These are phyloP conservation scores for Heterotilapia buettikoferi DNA, from an alignment of 2,113 vertebrate genomes.

Conservation along the genomic window DNA sequence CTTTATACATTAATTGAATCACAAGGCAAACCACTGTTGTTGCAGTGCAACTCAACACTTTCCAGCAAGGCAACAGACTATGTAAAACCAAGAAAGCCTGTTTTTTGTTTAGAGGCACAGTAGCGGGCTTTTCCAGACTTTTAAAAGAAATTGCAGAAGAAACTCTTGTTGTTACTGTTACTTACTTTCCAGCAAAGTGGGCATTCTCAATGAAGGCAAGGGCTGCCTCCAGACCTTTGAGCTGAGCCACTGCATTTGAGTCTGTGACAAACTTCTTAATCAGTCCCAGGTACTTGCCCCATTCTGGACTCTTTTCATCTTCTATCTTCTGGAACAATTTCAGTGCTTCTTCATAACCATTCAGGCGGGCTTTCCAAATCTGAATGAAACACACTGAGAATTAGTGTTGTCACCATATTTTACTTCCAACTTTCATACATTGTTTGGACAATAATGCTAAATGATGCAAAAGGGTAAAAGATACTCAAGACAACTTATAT, in stretches of 20 bases:
- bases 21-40: neutral
- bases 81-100: neutral
- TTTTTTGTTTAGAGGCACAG: neutral
- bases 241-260: constrained; percentile 93
- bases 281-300: constrained; percentile 92
- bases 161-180: neutral
- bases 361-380: constrained; percentile 97
- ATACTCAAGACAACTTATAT: neutral
- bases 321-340: constrained; percentile 92
- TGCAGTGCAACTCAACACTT: neutral
- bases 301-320: constrained; percentile 96
- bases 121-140: neutral
- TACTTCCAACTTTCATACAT: neutral
- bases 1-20: neutral
- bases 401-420: neutral
- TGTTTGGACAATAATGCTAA: neutral
- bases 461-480: neutral
- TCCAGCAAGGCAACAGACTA: neutral
- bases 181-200: constrained; percentile 92
- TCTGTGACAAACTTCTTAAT: constrained; percentile 97
- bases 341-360: constrained; percentile 92
- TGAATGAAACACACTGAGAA: constrained; percentile 40
- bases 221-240: constrained; percentile 94
- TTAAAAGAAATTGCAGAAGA: neutral
- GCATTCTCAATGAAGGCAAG: constrained; percentile 88